Percentiles rank a stretch among this genome's conserved stretches.
These are phyloP conservation scores for Mormoops blainvillei DNA, from an alignment of 2,113 vertebrate species.

Conservation along the genomic window DNA sequence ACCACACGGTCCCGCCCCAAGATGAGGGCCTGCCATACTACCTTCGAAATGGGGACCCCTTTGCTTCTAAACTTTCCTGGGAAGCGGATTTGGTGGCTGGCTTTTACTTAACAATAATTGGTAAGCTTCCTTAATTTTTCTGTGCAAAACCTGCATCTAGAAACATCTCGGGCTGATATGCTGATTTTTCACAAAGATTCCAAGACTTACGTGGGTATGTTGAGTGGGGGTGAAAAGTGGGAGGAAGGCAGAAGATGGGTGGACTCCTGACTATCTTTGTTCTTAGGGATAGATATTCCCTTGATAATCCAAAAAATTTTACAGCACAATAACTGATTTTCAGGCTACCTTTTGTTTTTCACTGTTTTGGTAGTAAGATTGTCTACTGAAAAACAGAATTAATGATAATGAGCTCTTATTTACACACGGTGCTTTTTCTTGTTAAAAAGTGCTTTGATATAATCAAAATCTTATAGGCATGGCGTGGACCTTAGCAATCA, in stretches of 20 bases:
- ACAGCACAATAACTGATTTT: neutral
- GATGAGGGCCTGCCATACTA: conserved; percentile 80
- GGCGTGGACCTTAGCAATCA: neutral
- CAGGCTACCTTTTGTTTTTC: conserved; percentile 5
- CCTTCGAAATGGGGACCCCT: conserved; percentile 86
- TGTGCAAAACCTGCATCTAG: conserved; percentile 20
- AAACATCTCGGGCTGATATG: neutral
- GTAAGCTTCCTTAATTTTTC: conserved; percentile 79
- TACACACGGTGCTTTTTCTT: neutral
- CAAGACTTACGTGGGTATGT: neutral
- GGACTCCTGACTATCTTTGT: neutral
- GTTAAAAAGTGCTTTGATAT: neutral
- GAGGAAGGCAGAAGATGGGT: neutral
- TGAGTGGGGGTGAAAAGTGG: neutral
- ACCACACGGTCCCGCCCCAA: conserved; percentile 77
- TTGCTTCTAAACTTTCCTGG: conserved; percentile 90
- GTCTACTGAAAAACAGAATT: neutral
- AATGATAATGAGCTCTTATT: neutral
- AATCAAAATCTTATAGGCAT: neutral
- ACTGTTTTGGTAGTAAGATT: neutral
- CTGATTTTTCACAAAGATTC: neutral
- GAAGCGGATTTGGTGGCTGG: conserved; percentile 92
- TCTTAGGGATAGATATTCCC: neutral
- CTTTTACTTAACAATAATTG: conserved; percentile 89
- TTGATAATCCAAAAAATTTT: neutral